phyloP scores from a whole-genome alignment of 2,888 invertebrate species.

The Spialia ferax region DNA sequence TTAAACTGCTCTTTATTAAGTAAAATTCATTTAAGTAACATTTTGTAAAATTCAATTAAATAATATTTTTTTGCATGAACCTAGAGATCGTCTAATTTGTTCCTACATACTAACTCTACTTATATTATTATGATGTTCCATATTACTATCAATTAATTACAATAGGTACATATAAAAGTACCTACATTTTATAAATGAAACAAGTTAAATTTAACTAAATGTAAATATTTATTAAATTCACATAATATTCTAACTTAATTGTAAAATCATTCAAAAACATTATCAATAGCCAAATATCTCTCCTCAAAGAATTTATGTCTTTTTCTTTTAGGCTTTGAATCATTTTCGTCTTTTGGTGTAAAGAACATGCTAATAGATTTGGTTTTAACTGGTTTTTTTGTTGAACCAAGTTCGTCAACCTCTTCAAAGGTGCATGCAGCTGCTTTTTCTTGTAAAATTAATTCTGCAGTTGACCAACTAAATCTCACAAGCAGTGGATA shows the following conservation, averaged over 20 bases:
- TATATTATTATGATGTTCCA: no score
- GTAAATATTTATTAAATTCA: neutral
- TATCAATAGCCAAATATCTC: conserved; percentile 85
- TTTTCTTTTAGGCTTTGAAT: conserved; percentile 74
- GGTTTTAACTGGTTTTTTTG: conserved; percentile 69
- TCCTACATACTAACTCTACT: no score
- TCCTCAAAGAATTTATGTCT: conserved; percentile 90
- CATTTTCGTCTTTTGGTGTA: conserved; percentile 58
- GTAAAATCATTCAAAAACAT: conserved; percentile 72
- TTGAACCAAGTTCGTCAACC: conserved; percentile 65
- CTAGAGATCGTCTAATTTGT: no score
- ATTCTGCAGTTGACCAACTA: conserved; percentile 98
- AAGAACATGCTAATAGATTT: conserved; percentile 89
- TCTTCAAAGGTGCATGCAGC: conserved; percentile 91
- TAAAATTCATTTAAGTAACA: no score
- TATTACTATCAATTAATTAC: no score
- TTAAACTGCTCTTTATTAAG: no score
- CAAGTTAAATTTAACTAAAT: no score
- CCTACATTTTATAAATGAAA: no score
- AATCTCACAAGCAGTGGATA: conserved; percentile 97
- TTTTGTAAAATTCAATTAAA: no score
- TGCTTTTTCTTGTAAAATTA: conserved; percentile 91
- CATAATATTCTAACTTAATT: conserved; percentile 25
- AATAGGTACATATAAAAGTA: no score
- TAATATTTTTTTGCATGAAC: no score